Base-by-base conservation (phyloP, 2,888 invertebrate species). In the Lasioglossum zephyrum region DNA sequence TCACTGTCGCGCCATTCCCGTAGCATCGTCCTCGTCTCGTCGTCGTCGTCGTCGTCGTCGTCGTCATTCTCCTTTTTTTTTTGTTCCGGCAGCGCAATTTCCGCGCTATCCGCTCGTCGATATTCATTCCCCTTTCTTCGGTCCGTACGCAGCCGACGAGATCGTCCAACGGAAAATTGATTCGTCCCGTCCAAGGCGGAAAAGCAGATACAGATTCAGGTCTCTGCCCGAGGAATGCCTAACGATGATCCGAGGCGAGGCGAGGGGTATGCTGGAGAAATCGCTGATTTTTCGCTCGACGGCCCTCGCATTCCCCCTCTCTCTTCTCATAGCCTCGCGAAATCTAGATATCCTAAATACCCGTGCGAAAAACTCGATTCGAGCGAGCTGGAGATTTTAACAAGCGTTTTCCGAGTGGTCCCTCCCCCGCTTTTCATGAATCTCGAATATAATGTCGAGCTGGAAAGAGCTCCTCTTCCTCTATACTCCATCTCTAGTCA, bases 101-200 rank as follows among this genome's bases (percentile, higher is more conserved):
- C 89, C 89, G 85, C 77, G 88, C 79, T 78, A 80, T 79, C 69
- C 82, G 72, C 86, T 86, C 89, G 89, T 90, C 89, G 87, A 90
- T 90, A 90, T 90, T 90, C 89, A 82, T 88, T 81, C 88, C 74
- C 87, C 81, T 88, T 85, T 87, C 90, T 85, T 87, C 79, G 73
- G 63, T 73, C 60, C 69, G 79, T 75, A 84, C 88, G 88, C 86
- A 82, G 79, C 57, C 81, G 57, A 70, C 79, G 81, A 73, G 81
- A 84, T 69, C 81, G 76, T 77, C 79, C 84, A 75, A 76, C 78
- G 85, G 83, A 87, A 87, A 90, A 90, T 90, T 90, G 90, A 90
- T 88, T 88, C 86, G 79, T 76, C 69, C 79, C 73, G 76, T 78
- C 76, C 88, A 36, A 83, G 81, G 80, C 77, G 60, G 78, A 72